A percentile compares a stretch with the other conserved stretches of the same genome.
Evolutionary conservation across 2,113 vertebrate species (phyloP).

Genomic region (Mormyrus iriodes): DNA sequence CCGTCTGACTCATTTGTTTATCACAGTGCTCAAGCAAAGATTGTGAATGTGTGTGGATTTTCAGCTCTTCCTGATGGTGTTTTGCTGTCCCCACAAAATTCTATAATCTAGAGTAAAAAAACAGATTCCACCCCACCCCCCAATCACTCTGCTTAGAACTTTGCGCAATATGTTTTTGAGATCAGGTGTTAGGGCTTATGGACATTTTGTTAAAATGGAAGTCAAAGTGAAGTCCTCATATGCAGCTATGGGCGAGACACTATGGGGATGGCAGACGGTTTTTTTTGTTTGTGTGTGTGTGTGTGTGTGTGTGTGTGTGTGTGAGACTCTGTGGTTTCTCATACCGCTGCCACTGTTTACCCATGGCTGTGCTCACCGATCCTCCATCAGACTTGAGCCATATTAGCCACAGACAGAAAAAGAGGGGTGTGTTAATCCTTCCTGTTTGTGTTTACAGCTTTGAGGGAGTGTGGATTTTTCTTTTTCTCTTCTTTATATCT

Average conservation of each 20-base stretch:
- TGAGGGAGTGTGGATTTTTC: background rate
- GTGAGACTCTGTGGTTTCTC: background rate
- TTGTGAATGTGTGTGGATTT: conserved; percentile 14
- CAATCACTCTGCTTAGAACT: background rate
- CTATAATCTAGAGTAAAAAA: background rate
- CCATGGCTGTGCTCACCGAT: background rate
- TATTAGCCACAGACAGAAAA: background rate
- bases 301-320: too few relatives aligned
- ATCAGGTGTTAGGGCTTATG: background rate
- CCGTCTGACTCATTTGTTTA: conserved; percentile 45
- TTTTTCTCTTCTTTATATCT: background rate
- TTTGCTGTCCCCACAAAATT: background rate
- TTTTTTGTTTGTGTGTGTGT: too few relatives aligned
- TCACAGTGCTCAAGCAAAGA: conserved; percentile 27
- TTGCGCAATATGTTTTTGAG: background rate
- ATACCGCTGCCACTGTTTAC: background rate
- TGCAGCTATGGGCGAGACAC: background rate
- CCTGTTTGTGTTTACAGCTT: background rate
- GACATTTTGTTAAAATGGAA: background rate
- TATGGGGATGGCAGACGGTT: background rate
- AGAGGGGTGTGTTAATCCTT: background rate
- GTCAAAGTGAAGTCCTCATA: background rate
- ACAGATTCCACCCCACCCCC: background rate
- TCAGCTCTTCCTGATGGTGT: conserved; percentile 17
- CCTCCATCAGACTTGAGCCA: background rate